Percentiles rank a stretch among this genome's conserved stretches.
Evolutionary conservation across 2,113 vertebrate genomes (phyloP).

Genomic region (Cettia cetti): DNA sequence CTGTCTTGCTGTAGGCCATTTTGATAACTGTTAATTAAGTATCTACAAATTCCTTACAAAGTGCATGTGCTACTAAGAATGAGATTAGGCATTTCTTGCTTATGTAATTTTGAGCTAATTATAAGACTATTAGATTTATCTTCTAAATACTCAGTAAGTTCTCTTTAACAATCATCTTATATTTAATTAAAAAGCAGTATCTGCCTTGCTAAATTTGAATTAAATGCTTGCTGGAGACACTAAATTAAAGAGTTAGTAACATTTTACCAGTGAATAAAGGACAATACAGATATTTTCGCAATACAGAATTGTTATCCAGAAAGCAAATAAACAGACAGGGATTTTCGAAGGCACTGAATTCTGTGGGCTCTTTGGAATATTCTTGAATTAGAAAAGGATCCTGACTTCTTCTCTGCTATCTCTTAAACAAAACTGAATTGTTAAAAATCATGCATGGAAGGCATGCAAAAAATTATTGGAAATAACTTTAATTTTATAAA

Average conservation of each 20-base stretch:
- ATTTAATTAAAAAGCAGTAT: slow-evolving; percentile 75
- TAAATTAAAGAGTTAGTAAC: slow-evolving; percentile 55
- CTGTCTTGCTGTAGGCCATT: slow-evolving; percentile 66
- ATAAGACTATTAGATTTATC: slow-evolving; percentile 74
- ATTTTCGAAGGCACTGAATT: not conserved
- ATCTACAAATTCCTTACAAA: slow-evolving; percentile 68
- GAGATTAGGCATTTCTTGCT: slow-evolving; percentile 75
- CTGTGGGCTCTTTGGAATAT: not conserved
- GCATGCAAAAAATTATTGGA: not conserved
- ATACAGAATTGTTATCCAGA: slow-evolving; percentile 4
- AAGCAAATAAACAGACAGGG: not conserved
- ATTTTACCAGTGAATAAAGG: slow-evolving; percentile 56
- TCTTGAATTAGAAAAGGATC: not conserved
- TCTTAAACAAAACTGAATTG: not conserved
- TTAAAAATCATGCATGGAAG: not conserved
- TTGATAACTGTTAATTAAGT: slow-evolving; percentile 72
- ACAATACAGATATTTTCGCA: slow-evolving; percentile 13
- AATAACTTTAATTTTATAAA: not conserved
- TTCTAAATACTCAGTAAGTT: slow-evolving; percentile 72
- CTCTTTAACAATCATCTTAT: slow-evolving; percentile 70
- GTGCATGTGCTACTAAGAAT: slow-evolving; percentile 65
- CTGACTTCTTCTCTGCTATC: not conserved
- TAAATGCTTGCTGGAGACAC: slow-evolving; percentile 61
- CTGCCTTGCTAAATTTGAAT: slow-evolving; percentile 61
- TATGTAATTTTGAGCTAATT: slow-evolving; percentile 78